Conservation (phyloP, 2,797 vertebrate species). For the Petrocephalus schoutedeni region DNA sequence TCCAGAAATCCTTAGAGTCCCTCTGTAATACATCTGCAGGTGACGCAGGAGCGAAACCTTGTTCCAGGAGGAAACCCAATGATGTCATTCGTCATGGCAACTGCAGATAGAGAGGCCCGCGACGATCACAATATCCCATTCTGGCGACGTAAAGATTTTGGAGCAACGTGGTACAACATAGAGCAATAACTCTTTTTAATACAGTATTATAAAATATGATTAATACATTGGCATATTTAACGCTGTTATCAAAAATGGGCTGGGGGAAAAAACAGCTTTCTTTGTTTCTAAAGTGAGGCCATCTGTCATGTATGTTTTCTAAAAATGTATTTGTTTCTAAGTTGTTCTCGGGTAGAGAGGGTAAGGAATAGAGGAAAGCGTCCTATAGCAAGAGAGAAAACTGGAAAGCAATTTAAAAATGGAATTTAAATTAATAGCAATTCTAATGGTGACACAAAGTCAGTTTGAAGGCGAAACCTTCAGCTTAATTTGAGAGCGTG, state of each 20-base stretch:
- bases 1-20: not conserved
- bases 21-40: constrained; percentile 22
- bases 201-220: not conserved
- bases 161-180: constrained; percentile 16
- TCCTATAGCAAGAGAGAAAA: not conserved
- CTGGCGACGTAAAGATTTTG: constrained; percentile 25
- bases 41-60: constrained; percentile 28
- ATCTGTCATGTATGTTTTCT: not conserved
- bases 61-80: constrained; percentile 42
- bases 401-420: not conserved
- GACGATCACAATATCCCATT: not conserved
- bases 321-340: not conserved
- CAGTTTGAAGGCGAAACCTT: not conserved
- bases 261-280: not conserved
- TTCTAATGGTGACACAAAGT: not conserved
- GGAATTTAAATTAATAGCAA: not conserved
- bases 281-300: not conserved
- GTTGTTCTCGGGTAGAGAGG: not conserved
- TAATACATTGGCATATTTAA: not conserved
- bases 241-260: not conserved
- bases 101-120: constrained; percentile 30
- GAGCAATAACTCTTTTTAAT: constrained; percentile 9
- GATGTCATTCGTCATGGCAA: constrained; percentile 43
- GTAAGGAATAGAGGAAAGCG: too few relatives aligned
- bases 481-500: not conserved